phyloP scores from a whole-genome alignment of 2,888 invertebrate species.

The Suillia variegata region DNA sequence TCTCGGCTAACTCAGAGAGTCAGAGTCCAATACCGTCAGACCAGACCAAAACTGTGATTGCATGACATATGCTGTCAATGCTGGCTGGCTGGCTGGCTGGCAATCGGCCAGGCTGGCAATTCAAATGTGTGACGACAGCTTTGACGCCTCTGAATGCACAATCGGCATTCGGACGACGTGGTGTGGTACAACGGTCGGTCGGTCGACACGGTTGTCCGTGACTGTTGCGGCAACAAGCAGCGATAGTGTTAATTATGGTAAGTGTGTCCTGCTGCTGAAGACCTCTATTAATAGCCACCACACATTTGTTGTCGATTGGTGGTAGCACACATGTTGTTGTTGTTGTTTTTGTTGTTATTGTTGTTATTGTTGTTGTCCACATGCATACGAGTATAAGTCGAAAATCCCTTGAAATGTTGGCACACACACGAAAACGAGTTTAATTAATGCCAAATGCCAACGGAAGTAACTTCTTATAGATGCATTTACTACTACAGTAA shows the following conservation, averaged over 20 bases:
- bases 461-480: no score
- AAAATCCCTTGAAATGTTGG: no score
- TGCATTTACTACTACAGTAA: no score
- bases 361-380: no score
- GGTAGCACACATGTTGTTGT: neutral
- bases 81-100: neutral
- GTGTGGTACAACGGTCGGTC: neutral
- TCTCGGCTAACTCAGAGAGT: no score
- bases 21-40: no score
- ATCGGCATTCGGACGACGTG: neutral
- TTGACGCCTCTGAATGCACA: neutral
- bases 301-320: neutral
- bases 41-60: conserved; percentile 25
- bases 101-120: no score
- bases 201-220: neutral
- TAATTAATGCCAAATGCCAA: conserved; percentile 42
- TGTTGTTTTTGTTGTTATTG: no score
- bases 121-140: neutral
- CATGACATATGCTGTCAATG: conserved; percentile 10
- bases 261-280: neutral
- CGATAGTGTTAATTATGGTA: neutral
- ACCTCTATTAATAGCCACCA: neutral
- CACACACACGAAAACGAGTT: neutral
- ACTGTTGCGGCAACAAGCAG: no score
- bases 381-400: no score